Percentiles rank a stretch among this genome's conserved stretches.
phyloP scores from a whole-genome alignment of 1,140 invertebrate species.

The Tribolium castaneum region DNA sequence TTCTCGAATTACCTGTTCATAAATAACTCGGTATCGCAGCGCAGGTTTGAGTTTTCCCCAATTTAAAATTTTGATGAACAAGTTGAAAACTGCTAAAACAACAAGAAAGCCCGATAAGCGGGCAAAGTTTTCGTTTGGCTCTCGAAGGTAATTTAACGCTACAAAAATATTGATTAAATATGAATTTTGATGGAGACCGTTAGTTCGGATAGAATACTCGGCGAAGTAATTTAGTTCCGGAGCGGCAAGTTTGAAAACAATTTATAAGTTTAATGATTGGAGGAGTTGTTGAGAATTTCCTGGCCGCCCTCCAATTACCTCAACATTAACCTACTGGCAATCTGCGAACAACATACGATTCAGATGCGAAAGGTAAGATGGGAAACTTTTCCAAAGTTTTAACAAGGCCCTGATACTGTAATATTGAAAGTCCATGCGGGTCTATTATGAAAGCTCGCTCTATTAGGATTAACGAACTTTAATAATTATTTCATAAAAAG shows the following conservation, averaged over 20 bases:
- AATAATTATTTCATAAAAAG: slow-evolving; percentile 34
- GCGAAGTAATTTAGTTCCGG: background rate
- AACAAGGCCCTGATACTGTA: slow-evolving; percentile 17
- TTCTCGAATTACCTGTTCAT: no score
- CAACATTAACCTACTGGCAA: slow-evolving; percentile 21
- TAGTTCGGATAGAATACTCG: background rate
- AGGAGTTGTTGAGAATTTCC: slow-evolving; percentile 25
- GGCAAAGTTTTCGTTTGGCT: background rate
- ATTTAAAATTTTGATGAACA: slow-evolving; percentile 21
- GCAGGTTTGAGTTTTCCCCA: background rate
- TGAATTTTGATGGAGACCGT: slow-evolving; percentile 16
- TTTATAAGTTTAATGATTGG: slow-evolving; percentile 27
- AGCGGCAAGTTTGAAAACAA: background rate
- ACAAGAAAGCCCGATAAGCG: background rate
- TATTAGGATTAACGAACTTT: slow-evolving; percentile 38
- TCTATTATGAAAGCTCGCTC: slow-evolving; percentile 32
- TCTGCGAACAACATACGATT: slow-evolving; percentile 18
- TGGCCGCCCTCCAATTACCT: slow-evolving; percentile 26
- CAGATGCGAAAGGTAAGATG: slow-evolving; percentile 5
- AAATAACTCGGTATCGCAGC: background rate
- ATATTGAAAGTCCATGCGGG: slow-evolving; percentile 27
- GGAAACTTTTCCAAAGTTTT: slow-evolving; percentile 12
- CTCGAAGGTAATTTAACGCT: slow-evolving; percentile 14
- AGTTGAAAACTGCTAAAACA: background rate
- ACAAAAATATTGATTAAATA: slow-evolving; percentile 29